Evolutionary conservation across 2,797 vertebrate genomes (phyloP), one percentile per base, ranked within the genome.

Genomic region (Sardinella longiceps): DNA sequence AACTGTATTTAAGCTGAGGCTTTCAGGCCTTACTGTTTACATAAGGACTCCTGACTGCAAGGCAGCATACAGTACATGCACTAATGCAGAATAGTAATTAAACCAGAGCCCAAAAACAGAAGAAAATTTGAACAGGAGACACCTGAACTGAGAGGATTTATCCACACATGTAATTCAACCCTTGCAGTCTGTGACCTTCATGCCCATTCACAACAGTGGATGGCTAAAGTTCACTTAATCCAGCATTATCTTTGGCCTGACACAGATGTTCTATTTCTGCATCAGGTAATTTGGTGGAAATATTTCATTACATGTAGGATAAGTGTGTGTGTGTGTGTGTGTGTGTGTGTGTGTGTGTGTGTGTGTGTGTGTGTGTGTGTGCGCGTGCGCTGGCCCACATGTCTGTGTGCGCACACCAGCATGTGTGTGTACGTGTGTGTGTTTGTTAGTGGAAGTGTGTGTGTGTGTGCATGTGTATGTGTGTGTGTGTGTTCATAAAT

Each of bases 231-330:
- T 60, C 56, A 60, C 9, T 60, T 60, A n/a, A 25, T 43, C 70
- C 33, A 33, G 70, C 37, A 77, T 77, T 43, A 77, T 43, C 70
- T 39, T 23, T 43, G 66, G 18, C 37, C 66, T 23, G 70, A 77
- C 70, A 77, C 70, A 77, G 70, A 77, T 77, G 70, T 77, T 77
- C 33, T 18, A 77, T 77, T 77, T 77, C 33, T 77, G 70, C 70
- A 77, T 77, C 70, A 77, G 70, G 70, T 77, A 43, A 77, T 77
- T 14, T 77, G 70, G 70, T 77, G 70, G 70, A 77, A 77, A 77
- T 77, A 77, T 77, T 77, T 43, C 70, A 43, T 77, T 77, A 77
- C 37, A 43, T 39, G 70, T 18, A 77, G 70, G 70, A 77, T 77
- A 77, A 77, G 70, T 37, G 43, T 43, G 18, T 20, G 1, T 15